A percentile compares a stretch with the other conserved stretches of the same genome.
Evolutionary conservation across 2,113 vertebrate species (phyloP).

Genomic region (Arvicanthis niloticus): DNA sequence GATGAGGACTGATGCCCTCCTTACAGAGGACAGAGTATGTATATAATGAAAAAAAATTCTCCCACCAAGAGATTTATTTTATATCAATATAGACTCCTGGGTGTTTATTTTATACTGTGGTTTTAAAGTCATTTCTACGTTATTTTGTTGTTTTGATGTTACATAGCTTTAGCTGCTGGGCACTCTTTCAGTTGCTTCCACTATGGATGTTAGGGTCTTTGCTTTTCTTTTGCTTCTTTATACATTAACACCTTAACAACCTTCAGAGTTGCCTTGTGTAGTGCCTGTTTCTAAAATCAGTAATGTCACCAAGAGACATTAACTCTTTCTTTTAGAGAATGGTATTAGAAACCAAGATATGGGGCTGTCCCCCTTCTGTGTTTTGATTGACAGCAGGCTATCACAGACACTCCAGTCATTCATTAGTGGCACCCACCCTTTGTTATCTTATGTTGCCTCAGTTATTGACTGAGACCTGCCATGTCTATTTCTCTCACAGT

Average conservation of each 20-base stretch:
- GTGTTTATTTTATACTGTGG: conserved; percentile 16
- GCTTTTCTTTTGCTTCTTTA: neutral
- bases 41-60: conserved; percentile 21
- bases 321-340: neutral
- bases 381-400: neutral
- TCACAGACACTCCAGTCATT: neutral
- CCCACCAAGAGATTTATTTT: neutral
- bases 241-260: neutral
- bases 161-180: neutral
- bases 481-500: neutral
- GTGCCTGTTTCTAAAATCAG: neutral
- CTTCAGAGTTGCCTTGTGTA: neutral
- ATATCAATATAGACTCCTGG: neutral
- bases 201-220: neutral
- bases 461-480: neutral
- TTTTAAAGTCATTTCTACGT: neutral
- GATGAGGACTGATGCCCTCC: neutral
- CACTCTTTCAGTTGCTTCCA: neutral
- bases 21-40: neutral
- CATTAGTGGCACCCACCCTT: neutral
- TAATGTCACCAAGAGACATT: neutral
- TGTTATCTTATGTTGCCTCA: neutral
- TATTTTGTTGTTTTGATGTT: neutral
- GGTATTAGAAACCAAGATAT: neutral
- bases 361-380: neutral